Evolutionary conservation across 2,888 invertebrate genomes (phyloP).

Genomic region (Drosophila setosimentum): DNA sequence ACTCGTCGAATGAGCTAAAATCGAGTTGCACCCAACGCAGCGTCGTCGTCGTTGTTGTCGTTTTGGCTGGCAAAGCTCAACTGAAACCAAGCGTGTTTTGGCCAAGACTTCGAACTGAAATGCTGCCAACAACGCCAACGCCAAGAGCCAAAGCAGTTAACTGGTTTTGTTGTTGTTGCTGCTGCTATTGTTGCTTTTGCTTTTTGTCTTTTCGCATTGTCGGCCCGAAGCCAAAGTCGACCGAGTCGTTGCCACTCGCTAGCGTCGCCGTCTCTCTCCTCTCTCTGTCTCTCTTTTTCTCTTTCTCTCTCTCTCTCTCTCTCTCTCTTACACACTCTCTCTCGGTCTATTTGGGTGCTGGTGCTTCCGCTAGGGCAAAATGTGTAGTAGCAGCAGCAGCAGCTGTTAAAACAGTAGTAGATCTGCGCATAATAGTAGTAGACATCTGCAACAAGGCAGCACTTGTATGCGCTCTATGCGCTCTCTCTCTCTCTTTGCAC

Average conservation of each 20-base stretch:
- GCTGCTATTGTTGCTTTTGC: slow-evolving; percentile 13
- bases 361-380: slow-evolving; percentile 53
- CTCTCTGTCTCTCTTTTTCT: background rate
- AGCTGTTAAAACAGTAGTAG: slow-evolving; percentile 52
- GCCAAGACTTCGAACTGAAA: slow-evolving; percentile 34
- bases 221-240: slow-evolving; percentile 66
- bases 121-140: slow-evolving; percentile 32
- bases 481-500: slow-evolving; percentile 30
- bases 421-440: slow-evolving; percentile 48
- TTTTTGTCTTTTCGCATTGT: slow-evolving; percentile 31
- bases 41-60: slow-evolving; percentile 73
- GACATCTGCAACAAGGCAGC: slow-evolving; percentile 34
- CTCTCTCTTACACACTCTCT: slow-evolving; percentile 8
- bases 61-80: slow-evolving; percentile 82
- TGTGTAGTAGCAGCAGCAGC: slow-evolving; percentile 27
- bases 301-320: slow-evolving; percentile 10
- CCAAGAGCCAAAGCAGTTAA: slow-evolving; percentile 52
- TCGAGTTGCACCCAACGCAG: slow-evolving; percentile 72
- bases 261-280: slow-evolving; percentile 6
- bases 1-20: slow-evolving; percentile 58
- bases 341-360: slow-evolving; percentile 21
- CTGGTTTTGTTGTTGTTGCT: slow-evolving; percentile 57
- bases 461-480: slow-evolving; percentile 4
- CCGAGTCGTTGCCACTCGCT: slow-evolving; percentile 56
- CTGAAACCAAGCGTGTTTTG: slow-evolving; percentile 64